Evolutionary conservation across 1,140 invertebrate genomes (phyloP), one percentile per base, ranked within the genome.

Genomic region (Caenorhabditis elegans): DNA sequence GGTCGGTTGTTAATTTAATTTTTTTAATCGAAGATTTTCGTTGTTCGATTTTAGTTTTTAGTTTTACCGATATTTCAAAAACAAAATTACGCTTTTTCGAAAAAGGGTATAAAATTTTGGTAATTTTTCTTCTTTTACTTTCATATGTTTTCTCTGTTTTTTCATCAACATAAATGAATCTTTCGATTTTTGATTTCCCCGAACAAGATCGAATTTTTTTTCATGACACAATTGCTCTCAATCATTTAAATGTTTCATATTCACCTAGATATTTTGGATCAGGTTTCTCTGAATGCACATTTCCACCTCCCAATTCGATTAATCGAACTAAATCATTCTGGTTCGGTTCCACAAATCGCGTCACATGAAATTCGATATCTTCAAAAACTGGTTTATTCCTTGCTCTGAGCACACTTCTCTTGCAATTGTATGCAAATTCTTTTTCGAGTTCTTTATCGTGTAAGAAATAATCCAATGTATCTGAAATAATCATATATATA

Each of bases 371-470:
- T n/a, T 60, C 65, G 13, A 78, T 46, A 31, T 83, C 82, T 49
- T 84, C 83, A 39, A 84, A 84, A 47, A 84, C 82, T 3, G 60
- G 46, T 22, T 70, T 75, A 36, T 70, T 34, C 24, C 65, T 53
- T 0, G 83, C 83, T 34, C 81, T 22, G 13, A 79, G 51, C 15
- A 84, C 79, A 60, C 83, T 84, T 36, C 55, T 43, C 24, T 76
- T 84, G 28, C 77, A 82, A 36, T 77, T 84, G 47, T 83, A 84
- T 0, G 84, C 76, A n/a, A 76, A 77, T 19, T 78, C 43, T 34
- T 84, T 84, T 47, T 84, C 83, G 6, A 48, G 31, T 26, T 79
- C 82, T 36, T 84, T 77, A 43, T 84, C 83, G 13, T 43, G 80
- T 13, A 84, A 49, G 36, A 83, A 83, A 22, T 79, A 80, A 22